Conservation (phyloP, 1,140 invertebrate species). For the Cepaea nemoralis region DNA sequence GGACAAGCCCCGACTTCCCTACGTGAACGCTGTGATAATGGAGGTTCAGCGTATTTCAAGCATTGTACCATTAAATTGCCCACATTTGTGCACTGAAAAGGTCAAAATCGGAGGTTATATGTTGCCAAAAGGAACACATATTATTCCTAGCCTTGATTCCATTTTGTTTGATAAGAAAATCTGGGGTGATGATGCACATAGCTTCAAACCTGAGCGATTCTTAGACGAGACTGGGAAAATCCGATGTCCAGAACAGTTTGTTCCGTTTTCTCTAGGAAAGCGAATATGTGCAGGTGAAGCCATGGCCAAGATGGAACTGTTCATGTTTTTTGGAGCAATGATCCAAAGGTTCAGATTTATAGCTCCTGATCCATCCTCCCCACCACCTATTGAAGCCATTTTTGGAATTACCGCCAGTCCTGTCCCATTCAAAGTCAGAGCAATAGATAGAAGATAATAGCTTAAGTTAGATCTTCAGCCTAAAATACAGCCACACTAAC, state of each 20-base stretch:
- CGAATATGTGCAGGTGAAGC: conserved; percentile 47
- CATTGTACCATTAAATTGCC: conserved; percentile 64
- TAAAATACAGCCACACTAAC: too few species aligned
- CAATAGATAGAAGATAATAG: background rate
- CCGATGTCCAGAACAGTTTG: conserved; percentile 18
- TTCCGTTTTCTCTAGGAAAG: conserved; percentile 44
- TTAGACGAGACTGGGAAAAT: conserved; percentile 55
- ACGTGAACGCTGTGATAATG: conserved; percentile 35
- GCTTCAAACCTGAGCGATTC: conserved; percentile 79
- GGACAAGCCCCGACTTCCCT: conserved; percentile 44
- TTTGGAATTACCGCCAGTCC: background rate
- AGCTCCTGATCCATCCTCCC: background rate
- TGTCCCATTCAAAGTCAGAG: background rate
- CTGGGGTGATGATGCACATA: conserved; percentile 79
- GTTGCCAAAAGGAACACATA: conserved; percentile 62
- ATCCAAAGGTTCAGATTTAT: conserved; percentile 10
- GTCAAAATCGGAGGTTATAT: conserved; percentile 58
- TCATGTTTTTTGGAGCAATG: conserved; percentile 24
- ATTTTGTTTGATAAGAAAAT: conserved; percentile 61
- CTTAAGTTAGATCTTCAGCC: too few species aligned
- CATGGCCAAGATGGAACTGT: conserved; percentile 45
- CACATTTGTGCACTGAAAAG: conserved; percentile 57
- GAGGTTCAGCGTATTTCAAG: conserved; percentile 43
- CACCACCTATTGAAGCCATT: background rate
- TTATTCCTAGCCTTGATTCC: conserved; percentile 63